phyloP scores from a whole-genome alignment of 2,888 invertebrate genomes.

The Maniola hyperantus region DNA sequence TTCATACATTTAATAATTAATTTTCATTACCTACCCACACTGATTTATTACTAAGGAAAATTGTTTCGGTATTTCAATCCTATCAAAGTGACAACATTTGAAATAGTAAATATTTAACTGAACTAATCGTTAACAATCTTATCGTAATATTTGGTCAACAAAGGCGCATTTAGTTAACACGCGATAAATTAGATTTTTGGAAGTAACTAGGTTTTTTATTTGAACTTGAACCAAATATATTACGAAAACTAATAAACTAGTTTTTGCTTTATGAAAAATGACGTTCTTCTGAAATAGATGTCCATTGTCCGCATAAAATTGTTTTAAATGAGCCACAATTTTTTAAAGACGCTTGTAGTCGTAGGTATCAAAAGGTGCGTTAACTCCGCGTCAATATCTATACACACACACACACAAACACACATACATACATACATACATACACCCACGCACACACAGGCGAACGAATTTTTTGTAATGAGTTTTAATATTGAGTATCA shows the following conservation, averaged over 20 bases:
- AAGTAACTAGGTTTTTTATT: slow-evolving; percentile 18
- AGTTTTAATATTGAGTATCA: no score
- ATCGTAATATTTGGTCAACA: slow-evolving; percentile 26
- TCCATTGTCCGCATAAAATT: slow-evolving; percentile 14
- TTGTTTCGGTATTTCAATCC: not conserved
- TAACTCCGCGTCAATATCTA: no score
- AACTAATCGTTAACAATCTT: slow-evolving; percentile 27
- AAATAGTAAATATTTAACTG: slow-evolving; percentile 20
- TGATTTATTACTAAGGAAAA: not conserved
- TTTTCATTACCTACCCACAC: not conserved
- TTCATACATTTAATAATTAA: no score
- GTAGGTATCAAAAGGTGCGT: no score
- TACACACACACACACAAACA: no score
- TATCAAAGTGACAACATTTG: not conserved
- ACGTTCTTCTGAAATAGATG: slow-evolving; percentile 23
- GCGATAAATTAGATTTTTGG: slow-evolving; percentile 26
- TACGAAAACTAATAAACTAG: slow-evolving; percentile 16
- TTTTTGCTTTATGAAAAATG: slow-evolving; percentile 15
- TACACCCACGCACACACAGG: no score
- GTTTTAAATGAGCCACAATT: no score
- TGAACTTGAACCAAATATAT: slow-evolving; percentile 25
- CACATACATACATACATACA: no score
- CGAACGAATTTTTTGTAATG: no score
- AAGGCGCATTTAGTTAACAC: slow-evolving; percentile 27
- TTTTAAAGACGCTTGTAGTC: no score